Base-by-base conservation (phyloP, 2,797 vertebrate species). In the Enteromius trimaculatus region DNA sequence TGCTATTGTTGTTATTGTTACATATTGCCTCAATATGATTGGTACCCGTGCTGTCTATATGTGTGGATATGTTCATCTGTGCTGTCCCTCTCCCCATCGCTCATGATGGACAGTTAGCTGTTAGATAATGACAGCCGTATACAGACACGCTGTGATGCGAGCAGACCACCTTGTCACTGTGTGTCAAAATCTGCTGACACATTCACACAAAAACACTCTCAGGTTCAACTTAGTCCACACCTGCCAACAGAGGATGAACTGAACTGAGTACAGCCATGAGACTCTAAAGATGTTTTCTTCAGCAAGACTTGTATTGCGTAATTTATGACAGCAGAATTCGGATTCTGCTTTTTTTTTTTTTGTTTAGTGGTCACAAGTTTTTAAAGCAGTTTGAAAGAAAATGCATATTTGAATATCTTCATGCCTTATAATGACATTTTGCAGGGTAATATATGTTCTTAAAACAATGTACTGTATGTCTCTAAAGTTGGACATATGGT, bases 161-260 rank as follows among this genome's bases (percentile, higher is more conserved):
- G 94, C 94, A 88, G 95, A 97, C 96, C 90, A 93, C 95, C 95
- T 91, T 96, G 97, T 95, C 96, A 96, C 94, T 96, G 95, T 96
- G 95, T 97, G 96, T 96, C 95, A 96, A 94, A 95, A 95, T 96
- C 96, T 97, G 94, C 95, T 96, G 47, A 26, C 90, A 86, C 88
- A 88, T 68, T 85, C 86, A 88, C 85, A 88, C 79, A 64, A 60
- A 81, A 69, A 49, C 66, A 80, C 51, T 55, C 26, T 55, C 49
- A 39, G 49, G 31, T 21, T 53, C 31, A 76, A 17, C 74, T 42
- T 53, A 58, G 34, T 42, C 74, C 51, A 76, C 21, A 76, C 72
- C 53, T 76, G 74, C 53, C 14, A 26, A 76, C 21, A 39, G 74
- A 39, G 53, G 34, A 60, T 39, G 74, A 60, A 60, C 4, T 10